These are phyloP conservation scores for Brachypalpus laphriformis DNA, from an alignment of 2,888 invertebrate genomes.

Conservation along the genomic window DNA sequence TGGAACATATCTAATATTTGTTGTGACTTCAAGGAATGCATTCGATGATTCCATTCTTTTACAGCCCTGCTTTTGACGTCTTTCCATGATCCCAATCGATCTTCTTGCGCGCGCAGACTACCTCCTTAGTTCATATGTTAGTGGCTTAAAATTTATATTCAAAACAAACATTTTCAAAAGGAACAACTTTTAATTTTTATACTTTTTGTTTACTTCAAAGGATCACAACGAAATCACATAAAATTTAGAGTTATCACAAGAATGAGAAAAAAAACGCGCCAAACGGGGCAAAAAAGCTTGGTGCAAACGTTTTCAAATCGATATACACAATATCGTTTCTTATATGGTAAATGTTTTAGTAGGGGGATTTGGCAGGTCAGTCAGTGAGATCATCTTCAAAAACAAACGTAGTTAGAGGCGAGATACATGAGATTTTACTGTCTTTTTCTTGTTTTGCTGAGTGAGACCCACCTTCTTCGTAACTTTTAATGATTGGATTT, in stretches of 20 bases:
- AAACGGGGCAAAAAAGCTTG: slow-evolving; percentile 62
- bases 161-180: slow-evolving; percentile 41
- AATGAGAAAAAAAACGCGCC: slow-evolving; percentile 60
- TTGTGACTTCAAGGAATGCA: too few species aligned
- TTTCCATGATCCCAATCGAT: slow-evolving; percentile 18
- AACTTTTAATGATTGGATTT: slow-evolving; percentile 80
- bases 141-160: slow-evolving; percentile 37
- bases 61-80: too few species aligned
- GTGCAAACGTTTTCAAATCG: slow-evolving; percentile 58
- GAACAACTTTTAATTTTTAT: background rate
- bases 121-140: slow-evolving; percentile 47
- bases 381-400: slow-evolving; percentile 71
- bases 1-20: too few species aligned
- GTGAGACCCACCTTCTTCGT: slow-evolving; percentile 75
- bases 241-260: slow-evolving; percentile 52
- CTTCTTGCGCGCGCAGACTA: slow-evolving; percentile 8
- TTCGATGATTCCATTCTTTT: too few species aligned
- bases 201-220: slow-evolving; percentile 9
- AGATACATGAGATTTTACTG: slow-evolving; percentile 51
- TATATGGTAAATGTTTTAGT: slow-evolving; percentile 58
- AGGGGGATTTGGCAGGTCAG: slow-evolving; percentile 67
- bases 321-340: slow-evolving; percentile 23
- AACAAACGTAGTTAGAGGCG: slow-evolving; percentile 71
- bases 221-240: slow-evolving; percentile 52
- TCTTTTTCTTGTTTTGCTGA: slow-evolving; percentile 21